phyloP scores from a whole-genome alignment of 2,888 invertebrate species.

The Sicus ferrugineus region DNA sequence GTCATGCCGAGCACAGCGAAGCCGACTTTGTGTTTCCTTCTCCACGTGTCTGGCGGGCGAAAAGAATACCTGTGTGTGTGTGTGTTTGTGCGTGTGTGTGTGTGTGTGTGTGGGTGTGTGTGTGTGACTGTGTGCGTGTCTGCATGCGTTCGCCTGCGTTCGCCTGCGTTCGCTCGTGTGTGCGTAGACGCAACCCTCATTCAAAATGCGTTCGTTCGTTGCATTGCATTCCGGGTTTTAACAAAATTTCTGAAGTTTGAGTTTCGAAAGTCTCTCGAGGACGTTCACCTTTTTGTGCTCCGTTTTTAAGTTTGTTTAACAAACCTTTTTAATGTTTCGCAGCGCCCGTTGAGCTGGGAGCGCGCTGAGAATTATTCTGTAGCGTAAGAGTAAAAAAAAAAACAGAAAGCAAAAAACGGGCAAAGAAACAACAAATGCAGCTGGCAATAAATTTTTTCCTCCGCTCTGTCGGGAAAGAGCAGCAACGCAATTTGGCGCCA shows the following conservation, averaged over 20 bases:
- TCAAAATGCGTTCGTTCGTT: constrained; percentile 19
- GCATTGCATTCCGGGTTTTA: constrained; percentile 12
- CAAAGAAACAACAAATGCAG: constrained; percentile 39
- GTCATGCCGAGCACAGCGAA: not conserved
- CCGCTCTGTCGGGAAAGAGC: constrained; percentile 10
- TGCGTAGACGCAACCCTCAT: constrained; percentile 26
- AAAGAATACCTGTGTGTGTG: too few species aligned
- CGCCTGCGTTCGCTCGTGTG: not conserved
- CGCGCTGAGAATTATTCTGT: too few species aligned
- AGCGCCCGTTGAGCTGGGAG: constrained; percentile 15
- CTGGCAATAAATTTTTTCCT: constrained; percentile 13
- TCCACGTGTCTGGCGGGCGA: too few species aligned
- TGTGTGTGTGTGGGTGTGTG: not conserved
- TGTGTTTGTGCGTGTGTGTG: not conserved
- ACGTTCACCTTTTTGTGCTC: constrained; percentile 61
- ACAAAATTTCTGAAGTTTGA: constrained; percentile 44
- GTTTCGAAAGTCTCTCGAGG: constrained; percentile 58
- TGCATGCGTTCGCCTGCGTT: not conserved
- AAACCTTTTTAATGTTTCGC: constrained; percentile 31
- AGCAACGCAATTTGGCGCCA: constrained; percentile 41
- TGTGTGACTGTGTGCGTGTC: constrained; percentile 17
- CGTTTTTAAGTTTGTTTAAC: constrained; percentile 32
- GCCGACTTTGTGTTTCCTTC: too few species aligned
- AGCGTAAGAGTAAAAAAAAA: constrained; percentile 4
- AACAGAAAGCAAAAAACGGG: constrained; percentile 22